Conservation (phyloP, 2,113 vertebrate genomes). For the Xenopus borealis region DNA sequence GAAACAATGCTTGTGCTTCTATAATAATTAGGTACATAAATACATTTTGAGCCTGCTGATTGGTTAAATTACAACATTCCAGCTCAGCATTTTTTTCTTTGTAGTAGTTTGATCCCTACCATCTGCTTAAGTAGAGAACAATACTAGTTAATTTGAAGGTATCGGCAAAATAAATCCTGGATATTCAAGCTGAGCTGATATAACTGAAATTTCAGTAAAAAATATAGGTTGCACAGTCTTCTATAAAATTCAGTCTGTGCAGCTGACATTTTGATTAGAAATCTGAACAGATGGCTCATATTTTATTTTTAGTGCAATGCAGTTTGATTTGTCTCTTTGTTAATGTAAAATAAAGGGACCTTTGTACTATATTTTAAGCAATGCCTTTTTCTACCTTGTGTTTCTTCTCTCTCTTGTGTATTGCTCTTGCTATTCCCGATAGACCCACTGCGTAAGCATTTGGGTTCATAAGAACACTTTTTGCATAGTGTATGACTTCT, state of each 20-base stretch:
- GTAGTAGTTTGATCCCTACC: constrained; percentile 33
- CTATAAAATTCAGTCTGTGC: constrained; percentile 2
- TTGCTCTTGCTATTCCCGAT: background rate
- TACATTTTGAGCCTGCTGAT: constrained; percentile 29
- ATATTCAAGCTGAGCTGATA: constrained; percentile 20
- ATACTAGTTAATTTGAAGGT: constrained; percentile 21
- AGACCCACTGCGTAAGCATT: background rate
- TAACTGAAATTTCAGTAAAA: constrained; percentile 22
- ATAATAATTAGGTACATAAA: constrained; percentile 42
- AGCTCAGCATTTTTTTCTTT: constrained; percentile 32
- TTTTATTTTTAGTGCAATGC: constrained; percentile 42
- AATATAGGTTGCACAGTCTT: background rate
- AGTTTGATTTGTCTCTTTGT: constrained; percentile 22
- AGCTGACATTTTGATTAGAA: constrained; percentile 43
- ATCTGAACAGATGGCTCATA: constrained; percentile 40
- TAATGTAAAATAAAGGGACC: constrained; percentile 36
- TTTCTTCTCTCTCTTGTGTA: constrained; percentile 6
- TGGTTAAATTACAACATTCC: constrained; percentile 35
- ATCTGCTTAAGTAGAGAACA: constrained; percentile 30
- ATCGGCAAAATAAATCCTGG: constrained; percentile 19
- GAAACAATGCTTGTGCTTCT: constrained; percentile 30
- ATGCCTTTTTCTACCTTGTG: constrained; percentile 16
- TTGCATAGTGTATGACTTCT: background rate
- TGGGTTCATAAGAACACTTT: background rate
- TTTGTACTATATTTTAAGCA: constrained; percentile 32